Evolutionary conservation across 2,113 vertebrate species (phyloP).

Genomic region (Cygnus buccinator): DNA sequence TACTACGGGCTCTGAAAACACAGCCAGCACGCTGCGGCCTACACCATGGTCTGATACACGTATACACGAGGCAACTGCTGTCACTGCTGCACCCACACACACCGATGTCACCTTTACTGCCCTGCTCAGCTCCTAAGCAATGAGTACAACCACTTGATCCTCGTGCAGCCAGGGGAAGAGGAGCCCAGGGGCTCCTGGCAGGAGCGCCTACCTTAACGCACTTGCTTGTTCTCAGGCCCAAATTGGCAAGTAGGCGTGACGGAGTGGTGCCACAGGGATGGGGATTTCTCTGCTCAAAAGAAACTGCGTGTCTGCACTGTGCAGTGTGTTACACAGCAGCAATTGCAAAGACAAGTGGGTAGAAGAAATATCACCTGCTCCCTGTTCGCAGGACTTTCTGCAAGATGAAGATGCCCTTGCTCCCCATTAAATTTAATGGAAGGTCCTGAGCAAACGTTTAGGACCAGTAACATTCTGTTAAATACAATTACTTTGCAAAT

Average conservation of each 20-base stretch:
- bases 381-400: not conserved
- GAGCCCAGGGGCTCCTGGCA: not conserved
- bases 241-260: rapidly evolving
- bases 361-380: not conserved
- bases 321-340: not conserved
- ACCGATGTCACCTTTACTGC: too few species aligned
- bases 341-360: not conserved
- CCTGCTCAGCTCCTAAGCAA: not conserved
- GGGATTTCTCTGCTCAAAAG: not conserved
- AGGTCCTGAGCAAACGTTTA: not conserved
- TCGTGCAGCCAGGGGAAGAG: not conserved
- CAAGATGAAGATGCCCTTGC: not conserved
- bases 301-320: not conserved
- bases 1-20: not conserved
- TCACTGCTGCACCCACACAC: not conserved
- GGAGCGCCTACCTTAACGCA: not conserved
- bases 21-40: not conserved
- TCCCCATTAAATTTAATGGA: not conserved
- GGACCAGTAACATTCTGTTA: not conserved
- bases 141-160: not conserved
- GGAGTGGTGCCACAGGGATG: not conserved
- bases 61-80: rapidly evolving
- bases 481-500: constrained; percentile 26
- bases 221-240: not conserved
- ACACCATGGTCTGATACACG: rapidly evolving